Conservation (phyloP, 2,797 vertebrate genomes). For the Australoheros facetus region DNA sequence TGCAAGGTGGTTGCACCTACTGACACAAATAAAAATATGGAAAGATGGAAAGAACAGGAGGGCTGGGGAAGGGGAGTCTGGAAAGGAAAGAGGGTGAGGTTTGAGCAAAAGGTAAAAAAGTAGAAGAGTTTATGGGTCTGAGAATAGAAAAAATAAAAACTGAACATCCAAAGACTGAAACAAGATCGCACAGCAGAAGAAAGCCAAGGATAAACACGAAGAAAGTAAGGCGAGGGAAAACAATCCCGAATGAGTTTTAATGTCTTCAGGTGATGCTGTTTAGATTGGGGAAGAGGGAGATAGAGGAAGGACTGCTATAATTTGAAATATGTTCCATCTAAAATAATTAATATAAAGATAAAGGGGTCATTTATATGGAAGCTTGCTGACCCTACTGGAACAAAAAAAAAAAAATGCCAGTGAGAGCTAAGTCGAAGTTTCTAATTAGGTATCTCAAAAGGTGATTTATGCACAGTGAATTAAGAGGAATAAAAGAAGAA, state of each 20-base stretch:
- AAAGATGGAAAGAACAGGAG: not conserved
- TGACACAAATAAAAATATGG: constrained; percentile 6
- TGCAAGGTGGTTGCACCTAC: not conserved
- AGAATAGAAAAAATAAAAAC: not conserved
- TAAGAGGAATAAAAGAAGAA: not conserved
- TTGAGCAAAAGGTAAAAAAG: not conserved
- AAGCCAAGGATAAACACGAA: not conserved
- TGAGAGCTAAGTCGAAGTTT: not conserved
- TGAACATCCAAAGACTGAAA: not conserved
- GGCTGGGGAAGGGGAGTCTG: no score
- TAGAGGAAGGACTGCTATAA: not conserved
- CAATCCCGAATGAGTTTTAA: not conserved
- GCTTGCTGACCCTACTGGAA: not conserved
- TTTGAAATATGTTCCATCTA: not conserved
- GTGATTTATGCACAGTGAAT: no score
- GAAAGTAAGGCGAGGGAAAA: no score
- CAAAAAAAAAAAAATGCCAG: not conserved
- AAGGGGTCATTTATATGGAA: not conserved
- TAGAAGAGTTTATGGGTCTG: not conserved
- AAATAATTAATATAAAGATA: not conserved
- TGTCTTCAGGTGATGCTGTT: not conserved
- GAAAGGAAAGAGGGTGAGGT: not conserved
- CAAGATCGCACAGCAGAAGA: not conserved
- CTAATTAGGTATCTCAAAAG: not conserved
- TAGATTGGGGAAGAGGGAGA: not conserved